Conservation (phyloP, 2,797 vertebrate genomes). For the Darevskia mixta region DNA sequence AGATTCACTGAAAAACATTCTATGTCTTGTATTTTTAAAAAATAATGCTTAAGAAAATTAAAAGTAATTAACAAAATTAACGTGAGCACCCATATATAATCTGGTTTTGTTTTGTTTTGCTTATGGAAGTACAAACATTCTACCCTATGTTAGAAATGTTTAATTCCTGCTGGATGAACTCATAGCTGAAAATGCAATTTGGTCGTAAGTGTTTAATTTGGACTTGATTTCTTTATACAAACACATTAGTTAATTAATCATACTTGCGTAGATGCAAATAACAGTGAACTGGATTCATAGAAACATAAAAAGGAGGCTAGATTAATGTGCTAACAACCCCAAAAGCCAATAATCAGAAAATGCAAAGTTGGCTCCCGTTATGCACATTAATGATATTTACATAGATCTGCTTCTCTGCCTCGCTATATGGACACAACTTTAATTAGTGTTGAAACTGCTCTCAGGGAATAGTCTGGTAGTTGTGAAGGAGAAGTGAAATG, state of each 20-base stretch:
- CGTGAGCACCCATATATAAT: constrained; percentile 66
- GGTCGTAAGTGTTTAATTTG: constrained; percentile 45
- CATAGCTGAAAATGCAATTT: constrained; percentile 29
- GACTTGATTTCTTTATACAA: constrained; percentile 24
- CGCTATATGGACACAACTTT: background rate
- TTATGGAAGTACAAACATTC: constrained; percentile 55
- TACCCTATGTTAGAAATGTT: constrained; percentile 6
- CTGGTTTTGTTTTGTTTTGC: constrained; percentile 50
- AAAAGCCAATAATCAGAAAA: constrained; percentile 27
- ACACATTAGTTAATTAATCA: constrained; percentile 44
- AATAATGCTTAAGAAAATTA: constrained; percentile 66
- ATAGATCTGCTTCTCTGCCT: constrained; percentile 8
- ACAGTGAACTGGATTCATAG: constrained; percentile 6
- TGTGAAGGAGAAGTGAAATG: background rate
- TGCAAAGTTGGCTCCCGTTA: background rate
- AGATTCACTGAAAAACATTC: constrained; percentile 32
- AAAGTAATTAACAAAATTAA: constrained; percentile 71
- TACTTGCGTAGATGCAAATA: background rate
- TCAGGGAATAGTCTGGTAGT: background rate
- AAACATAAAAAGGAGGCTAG: constrained; percentile 12
- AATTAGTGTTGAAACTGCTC: background rate
- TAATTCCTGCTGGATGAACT: constrained; percentile 28
- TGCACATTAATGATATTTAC: constrained; percentile 20
- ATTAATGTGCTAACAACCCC: background rate
- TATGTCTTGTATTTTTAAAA: constrained; percentile 49